Conservation (phyloP, 2,113 vertebrate genomes). For the Ceuthmochares aereus region DNA sequence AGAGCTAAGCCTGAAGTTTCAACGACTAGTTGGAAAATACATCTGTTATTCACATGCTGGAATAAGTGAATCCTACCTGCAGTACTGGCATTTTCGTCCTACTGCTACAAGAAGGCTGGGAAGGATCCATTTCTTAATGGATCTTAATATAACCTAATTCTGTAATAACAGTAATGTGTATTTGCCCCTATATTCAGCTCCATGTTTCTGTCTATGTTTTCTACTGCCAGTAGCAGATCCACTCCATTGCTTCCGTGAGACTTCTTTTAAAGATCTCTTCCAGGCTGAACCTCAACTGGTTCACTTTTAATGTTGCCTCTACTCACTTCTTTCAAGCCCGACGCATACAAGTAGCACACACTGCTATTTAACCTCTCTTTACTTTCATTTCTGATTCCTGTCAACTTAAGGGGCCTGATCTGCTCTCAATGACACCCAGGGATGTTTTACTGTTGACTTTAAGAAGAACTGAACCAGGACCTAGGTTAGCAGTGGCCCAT, state of each 20-base stretch:
- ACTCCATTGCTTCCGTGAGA: background rate
- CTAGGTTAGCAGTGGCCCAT: background rate
- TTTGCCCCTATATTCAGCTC: background rate
- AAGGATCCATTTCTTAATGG: background rate
- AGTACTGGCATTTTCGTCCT: background rate
- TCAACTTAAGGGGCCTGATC: background rate
- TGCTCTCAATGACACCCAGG: background rate
- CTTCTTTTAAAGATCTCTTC: background rate
- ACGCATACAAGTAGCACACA: fast-evolving
- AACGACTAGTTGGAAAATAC: background rate
- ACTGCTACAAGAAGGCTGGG: background rate
- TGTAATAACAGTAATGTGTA: background rate
- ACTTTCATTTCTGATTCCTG: background rate
- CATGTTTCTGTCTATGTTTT: background rate
- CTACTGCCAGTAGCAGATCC: background rate
- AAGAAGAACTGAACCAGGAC: background rate
- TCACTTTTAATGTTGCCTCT: background rate
- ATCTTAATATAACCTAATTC: background rate
- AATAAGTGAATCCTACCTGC: background rate
- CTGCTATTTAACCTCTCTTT: background rate
- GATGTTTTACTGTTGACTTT: background rate
- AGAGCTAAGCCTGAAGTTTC: background rate
- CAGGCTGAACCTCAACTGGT: background rate
- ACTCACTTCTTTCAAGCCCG: background rate
- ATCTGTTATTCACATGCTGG: background rate